Evolutionary conservation across 1,140 invertebrate species (phyloP).

Genomic region (Dreissena rostriformis): DNA sequence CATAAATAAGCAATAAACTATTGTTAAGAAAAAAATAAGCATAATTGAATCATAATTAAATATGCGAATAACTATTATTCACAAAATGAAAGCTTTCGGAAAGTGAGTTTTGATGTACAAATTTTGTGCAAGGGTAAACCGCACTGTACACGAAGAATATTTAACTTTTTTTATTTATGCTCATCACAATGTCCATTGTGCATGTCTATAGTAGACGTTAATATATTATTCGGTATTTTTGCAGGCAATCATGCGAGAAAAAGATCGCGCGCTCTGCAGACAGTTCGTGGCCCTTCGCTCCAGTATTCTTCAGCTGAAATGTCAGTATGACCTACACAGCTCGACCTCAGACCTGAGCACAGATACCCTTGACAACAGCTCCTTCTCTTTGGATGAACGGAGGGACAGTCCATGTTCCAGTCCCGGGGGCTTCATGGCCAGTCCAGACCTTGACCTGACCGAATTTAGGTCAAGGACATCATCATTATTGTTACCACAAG

Average conservation of each 20-base stretch:
- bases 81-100: too few relatives aligned
- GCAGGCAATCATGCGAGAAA: constrained; percentile 72
- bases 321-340: constrained; percentile 62
- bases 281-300: constrained; percentile 73
- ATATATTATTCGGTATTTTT: constrained; percentile 18
- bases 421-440: constrained; percentile 15
- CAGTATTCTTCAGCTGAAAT: constrained; percentile 70
- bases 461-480: constrained; percentile 64
- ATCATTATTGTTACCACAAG: constrained; percentile 65
- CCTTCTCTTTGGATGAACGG: constrained; percentile 68
- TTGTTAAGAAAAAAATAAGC: too few relatives aligned
- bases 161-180: too few relatives aligned
- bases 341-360: constrained; percentile 69
- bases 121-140: too few relatives aligned
- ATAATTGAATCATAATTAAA: too few relatives aligned
- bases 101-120: too few relatives aligned
- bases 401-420: background rate
- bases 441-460: constrained; percentile 45
- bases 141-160: too few relatives aligned
- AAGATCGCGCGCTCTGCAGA: constrained; percentile 70
- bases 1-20: too few relatives aligned
- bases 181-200: too few relatives aligned
- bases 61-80: too few relatives aligned
- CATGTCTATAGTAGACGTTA: too few relatives aligned
- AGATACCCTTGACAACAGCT: constrained; percentile 62